These are phyloP conservation scores for Acanthiza pusilla DNA, from an alignment of 2,797 vertebrate genomes.

Conservation along the genomic window DNA sequence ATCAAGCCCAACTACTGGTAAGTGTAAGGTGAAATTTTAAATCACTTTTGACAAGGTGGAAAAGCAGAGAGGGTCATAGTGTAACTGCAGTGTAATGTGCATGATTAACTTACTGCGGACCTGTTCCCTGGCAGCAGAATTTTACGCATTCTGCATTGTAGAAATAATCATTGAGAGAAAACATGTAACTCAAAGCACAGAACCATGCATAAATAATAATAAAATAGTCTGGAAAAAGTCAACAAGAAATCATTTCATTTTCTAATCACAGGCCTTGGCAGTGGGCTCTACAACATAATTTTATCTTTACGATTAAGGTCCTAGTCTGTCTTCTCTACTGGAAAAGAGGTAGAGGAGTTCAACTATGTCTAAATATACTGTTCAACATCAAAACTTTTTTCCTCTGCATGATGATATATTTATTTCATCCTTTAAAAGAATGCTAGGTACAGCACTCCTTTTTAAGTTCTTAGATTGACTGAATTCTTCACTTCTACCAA, in stretches of 20 bases:
- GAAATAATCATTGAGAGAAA: not conserved
- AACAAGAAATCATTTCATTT: not conserved
- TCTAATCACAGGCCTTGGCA: not conserved
- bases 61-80: constrained; percentile 24
- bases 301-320: not conserved
- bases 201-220: not conserved
- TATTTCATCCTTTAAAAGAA: not conserved
- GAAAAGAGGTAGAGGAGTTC: not conserved
- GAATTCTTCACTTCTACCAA: not conserved
- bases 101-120: not conserved
- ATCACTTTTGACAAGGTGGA: constrained; percentile 23
- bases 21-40: constrained; percentile 29
- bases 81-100: not conserved
- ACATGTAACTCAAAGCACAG: not conserved
- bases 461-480: not conserved
- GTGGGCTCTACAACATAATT: not conserved
- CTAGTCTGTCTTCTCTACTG: not conserved
- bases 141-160: not conserved
- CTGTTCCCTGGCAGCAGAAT: not conserved
- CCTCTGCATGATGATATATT: not conserved
- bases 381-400: not conserved
- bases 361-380: not conserved
- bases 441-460: not conserved
- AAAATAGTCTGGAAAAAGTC: not conserved
- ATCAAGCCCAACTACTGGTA: not conserved